Evolutionary conservation across 2,888 invertebrate genomes (phyloP), one percentile per base, ranked within the genome.

Genomic region (Panzeria rudis): DNA sequence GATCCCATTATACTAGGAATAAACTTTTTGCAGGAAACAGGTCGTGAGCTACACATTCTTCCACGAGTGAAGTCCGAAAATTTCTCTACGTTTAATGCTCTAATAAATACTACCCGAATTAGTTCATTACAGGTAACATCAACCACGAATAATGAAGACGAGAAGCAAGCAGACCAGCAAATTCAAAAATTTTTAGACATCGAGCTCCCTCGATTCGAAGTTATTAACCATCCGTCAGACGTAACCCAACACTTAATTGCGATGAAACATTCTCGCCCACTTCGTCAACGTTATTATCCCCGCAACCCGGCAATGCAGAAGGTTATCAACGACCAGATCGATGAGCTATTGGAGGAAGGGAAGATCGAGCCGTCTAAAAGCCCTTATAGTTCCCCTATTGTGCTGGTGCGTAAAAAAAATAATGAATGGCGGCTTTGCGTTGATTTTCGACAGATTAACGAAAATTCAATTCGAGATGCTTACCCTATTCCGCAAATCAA

Each of bases 381-480:
- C 23, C 64, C 64, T 0, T 69, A 77, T 3, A 76, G 76, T 17
- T 44, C 76, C 0, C 82, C 76, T 2, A 64, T 82, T 7, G 76
- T 66, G 0, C 23, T 83, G 32, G 77, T 44, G 0, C 15, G 56
- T n/a, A n/a, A 2, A 71, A 76, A 71, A n/a, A 64, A 47, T 25
- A 41, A 61, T 29, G 56, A 50, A 13, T 76, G 82, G 76, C 47
- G 71, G 11, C 62, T 62, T 8, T 62, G 62, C 15, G 23, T 62
- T 4, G 62, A 25, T 15, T 62, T 13, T 20, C 38, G 41, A 2
- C 62, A 62, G 13, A 6, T 62, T 7, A 64, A 47, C 11, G 64
- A 64, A 44, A 44, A 44, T 2, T 25, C 25, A 3, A 64, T 64
- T 5, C 64, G 44, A 3, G 44, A 64, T 5, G 64, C 64, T 8